Conservation (phyloP, 2,888 invertebrate genomes). For the Alloscopus bannaensis region DNA sequence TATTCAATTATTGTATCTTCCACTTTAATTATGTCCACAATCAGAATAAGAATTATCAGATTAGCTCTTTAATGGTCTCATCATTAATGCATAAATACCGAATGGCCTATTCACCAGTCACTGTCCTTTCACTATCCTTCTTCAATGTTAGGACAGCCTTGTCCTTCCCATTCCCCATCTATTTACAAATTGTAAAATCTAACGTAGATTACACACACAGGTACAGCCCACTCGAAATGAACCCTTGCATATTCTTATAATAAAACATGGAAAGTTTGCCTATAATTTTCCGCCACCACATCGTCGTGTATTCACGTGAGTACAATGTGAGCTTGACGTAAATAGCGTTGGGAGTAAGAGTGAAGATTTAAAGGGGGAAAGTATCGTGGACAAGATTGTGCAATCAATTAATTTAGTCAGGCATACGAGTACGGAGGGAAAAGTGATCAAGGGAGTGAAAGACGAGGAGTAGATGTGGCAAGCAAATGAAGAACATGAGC, state of each 20-base stretch:
- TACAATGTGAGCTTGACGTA: slow-evolving; percentile 10
- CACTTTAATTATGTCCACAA: slow-evolving; percentile 44
- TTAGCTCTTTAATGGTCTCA: slow-evolving; percentile 58
- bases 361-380: slow-evolving; percentile 23
- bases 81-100: slow-evolving; percentile 56
- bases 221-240: not conserved
- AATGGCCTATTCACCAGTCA: slow-evolving; percentile 39
- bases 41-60: slow-evolving; percentile 42
- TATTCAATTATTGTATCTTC: slow-evolving; percentile 42
- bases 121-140: slow-evolving; percentile 29
- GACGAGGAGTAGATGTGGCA: slow-evolving; percentile 24
- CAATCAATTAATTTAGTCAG: slow-evolving; percentile 57
- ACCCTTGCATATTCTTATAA: slow-evolving; percentile 12
- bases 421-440: slow-evolving; percentile 29
- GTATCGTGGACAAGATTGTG: slow-evolving; percentile 46
- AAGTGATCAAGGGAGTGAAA: slow-evolving; percentile 32
- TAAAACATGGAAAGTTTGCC: slow-evolving; percentile 37
- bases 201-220: not conserved
- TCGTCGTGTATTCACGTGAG: slow-evolving; percentile 2
- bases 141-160: too few species aligned
- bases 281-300: slow-evolving; percentile 22
- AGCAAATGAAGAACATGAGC: slow-evolving; percentile 61
- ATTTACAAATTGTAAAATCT: slow-evolving; percentile 53
- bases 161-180: slow-evolving; percentile 44
- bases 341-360: slow-evolving; percentile 28